Conservation (phyloP, 2,113 vertebrate species). For the Pseudonaja textilis region DNA sequence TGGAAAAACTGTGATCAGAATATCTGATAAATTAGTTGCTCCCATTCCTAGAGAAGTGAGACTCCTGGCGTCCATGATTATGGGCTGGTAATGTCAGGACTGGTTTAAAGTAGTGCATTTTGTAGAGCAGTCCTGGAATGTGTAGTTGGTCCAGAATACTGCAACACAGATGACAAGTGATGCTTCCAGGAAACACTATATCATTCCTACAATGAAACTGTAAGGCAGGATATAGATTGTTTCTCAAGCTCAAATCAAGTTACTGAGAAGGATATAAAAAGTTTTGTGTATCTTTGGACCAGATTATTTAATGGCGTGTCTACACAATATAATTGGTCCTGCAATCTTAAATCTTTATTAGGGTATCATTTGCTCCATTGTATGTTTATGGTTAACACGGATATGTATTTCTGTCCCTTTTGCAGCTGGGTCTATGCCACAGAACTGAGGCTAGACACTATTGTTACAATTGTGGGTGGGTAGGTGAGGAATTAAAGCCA, state of each 20-base stretch:
- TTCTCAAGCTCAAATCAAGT: neutral
- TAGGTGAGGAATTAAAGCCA: neutral
- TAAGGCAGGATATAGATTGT: neutral
- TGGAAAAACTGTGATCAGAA: neutral
- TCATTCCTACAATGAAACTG: neutral
- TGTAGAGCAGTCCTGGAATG: neutral
- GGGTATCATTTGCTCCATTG: neutral
- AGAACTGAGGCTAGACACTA: neutral
- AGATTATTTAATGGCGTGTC: neutral
- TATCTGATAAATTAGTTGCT: neutral
- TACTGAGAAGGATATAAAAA: neutral
- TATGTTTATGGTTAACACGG: neutral
- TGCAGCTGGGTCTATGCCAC: neutral
- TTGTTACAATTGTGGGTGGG: neutral
- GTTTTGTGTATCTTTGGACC: neutral
- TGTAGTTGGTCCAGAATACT: neutral
- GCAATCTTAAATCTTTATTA: neutral
- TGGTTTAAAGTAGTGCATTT: neutral
- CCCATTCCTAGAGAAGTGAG: neutral
- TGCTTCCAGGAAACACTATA: neutral
- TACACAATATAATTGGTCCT: neutral
- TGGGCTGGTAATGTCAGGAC: neutral
- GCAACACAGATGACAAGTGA: neutral
- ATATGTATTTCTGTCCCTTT: neutral
- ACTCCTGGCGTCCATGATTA: neutral